These are phyloP conservation scores for Tachina lurida DNA, from an alignment of 2,888 invertebrate genomes.

Conservation along the genomic window DNA sequence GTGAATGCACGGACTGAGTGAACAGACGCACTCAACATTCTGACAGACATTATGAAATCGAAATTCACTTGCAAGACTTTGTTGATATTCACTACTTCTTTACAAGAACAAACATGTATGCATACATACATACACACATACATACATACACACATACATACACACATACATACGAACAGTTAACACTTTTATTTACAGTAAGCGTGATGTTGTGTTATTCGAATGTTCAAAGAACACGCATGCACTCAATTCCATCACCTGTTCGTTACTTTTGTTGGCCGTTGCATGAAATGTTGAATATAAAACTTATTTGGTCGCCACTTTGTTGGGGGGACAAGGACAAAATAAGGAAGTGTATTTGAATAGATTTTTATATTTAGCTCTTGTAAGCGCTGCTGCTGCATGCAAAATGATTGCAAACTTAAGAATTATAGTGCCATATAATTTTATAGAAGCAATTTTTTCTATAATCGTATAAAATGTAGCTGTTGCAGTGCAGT, in stretches of 20 bases:
- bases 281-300: conserved; percentile 34
- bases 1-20: conserved; percentile 1
- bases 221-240: conserved; percentile 65
- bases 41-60: conserved; percentile 39
- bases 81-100: background rate
- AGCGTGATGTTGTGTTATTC: conserved; percentile 47
- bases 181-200: conserved; percentile 55
- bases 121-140: too few species aligned
- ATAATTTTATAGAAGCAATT: conserved; percentile 36
- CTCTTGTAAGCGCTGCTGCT: background rate
- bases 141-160: too few species aligned
- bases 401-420: conserved; percentile 58
- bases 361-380: conserved; percentile 16
- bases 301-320: conserved; percentile 26
- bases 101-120: background rate
- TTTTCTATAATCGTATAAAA: background rate
- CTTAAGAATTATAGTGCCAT: conserved; percentile 42
- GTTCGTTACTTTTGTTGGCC: conserved; percentile 35
- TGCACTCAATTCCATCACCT: conserved; percentile 61
- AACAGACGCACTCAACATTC: background rate
- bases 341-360: conserved; percentile 5
- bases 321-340: conserved; percentile 12
- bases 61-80: conserved; percentile 43
- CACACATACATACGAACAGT: background rate
- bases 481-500: background rate